A percentile compares a stretch with the other conserved stretches of the same genome.
Evolutionary conservation across 92 coral and sea anemone genomes (phyloP).

Genomic region (Bergia sp.): DNA sequence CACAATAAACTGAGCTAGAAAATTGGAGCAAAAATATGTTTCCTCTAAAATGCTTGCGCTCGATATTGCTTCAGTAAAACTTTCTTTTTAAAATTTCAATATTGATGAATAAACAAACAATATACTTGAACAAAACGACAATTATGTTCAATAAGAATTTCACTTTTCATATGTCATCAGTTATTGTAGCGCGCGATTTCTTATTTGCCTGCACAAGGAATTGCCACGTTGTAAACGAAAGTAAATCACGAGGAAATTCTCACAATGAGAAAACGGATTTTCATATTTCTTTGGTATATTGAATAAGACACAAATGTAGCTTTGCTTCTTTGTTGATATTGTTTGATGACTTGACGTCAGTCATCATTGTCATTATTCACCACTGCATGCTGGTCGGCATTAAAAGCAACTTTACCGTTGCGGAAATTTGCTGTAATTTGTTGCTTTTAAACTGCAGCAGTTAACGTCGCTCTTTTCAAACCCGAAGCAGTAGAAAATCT

Average conservation of each 20-base stretch:
- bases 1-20: no score
- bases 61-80: no score
- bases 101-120: no score
- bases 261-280: neutral
- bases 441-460: neutral
- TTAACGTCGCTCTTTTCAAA: neutral
- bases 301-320: neutral
- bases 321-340: conserved; percentile 14
- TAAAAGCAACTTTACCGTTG: neutral
- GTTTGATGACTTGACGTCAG: neutral
- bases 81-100: no score
- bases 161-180: neutral
- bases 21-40: no score
- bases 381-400: conserved; percentile 1
- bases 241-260: neutral
- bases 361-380: neutral
- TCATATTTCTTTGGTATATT: neutral
- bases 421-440: neutral
- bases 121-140: neutral
- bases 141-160: neutral
- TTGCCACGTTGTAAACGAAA: neutral
- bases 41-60: no score
- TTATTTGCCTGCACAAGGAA: neutral
- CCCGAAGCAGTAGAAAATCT: neutral
- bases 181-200: neutral